Conservation (phyloP, 2,113 vertebrate species). For the Mola mola region DNA sequence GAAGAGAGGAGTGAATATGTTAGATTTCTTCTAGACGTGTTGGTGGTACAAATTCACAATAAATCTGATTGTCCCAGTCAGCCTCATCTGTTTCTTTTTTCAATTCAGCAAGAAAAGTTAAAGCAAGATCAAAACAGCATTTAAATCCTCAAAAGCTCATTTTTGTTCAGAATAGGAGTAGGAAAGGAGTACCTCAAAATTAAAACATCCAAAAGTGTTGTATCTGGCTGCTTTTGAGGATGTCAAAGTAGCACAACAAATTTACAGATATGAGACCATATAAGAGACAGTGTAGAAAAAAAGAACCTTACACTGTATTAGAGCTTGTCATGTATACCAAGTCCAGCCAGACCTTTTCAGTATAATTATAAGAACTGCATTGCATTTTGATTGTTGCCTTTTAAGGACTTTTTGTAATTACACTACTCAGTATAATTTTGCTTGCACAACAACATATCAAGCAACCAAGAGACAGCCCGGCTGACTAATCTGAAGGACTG, state of each 20-base stretch:
- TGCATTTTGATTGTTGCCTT: slow-evolving; percentile 37
- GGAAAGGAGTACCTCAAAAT: slow-evolving; percentile 38
- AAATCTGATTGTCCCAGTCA: slow-evolving; percentile 62
- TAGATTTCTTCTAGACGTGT: slow-evolving; percentile 67
- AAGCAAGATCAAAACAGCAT: slow-evolving; percentile 44
- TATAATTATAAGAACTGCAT: not conserved
- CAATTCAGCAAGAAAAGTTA: slow-evolving; percentile 48
- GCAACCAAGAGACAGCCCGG: slow-evolving; percentile 59
- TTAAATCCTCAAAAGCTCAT: slow-evolving; percentile 38
- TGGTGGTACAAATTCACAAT: slow-evolving; percentile 54
- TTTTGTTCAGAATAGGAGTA: slow-evolving; percentile 47
- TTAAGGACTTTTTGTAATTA: slow-evolving; percentile 45
- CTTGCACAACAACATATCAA: slow-evolving; percentile 57
- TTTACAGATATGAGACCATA: slow-evolving; percentile 26
- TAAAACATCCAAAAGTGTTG: too few species aligned
- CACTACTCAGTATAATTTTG: slow-evolving; percentile 60
- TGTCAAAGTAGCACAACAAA: slow-evolving; percentile 29
- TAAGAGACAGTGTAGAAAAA: slow-evolving; percentile 2
- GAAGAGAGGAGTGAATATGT: slow-evolving; percentile 14
- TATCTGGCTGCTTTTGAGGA: slow-evolving; percentile 42
- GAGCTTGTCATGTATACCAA: not conserved
- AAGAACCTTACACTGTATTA: not conserved
- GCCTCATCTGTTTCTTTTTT: slow-evolving; percentile 37
- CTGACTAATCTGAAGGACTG: slow-evolving; percentile 61
- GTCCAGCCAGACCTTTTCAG: not conserved